A percentile compares a stretch with the other conserved stretches of the same genome.
Evolutionary conservation across 2,888 invertebrate species (phyloP).

Genomic region (Tricholauxania praeusta): DNA sequence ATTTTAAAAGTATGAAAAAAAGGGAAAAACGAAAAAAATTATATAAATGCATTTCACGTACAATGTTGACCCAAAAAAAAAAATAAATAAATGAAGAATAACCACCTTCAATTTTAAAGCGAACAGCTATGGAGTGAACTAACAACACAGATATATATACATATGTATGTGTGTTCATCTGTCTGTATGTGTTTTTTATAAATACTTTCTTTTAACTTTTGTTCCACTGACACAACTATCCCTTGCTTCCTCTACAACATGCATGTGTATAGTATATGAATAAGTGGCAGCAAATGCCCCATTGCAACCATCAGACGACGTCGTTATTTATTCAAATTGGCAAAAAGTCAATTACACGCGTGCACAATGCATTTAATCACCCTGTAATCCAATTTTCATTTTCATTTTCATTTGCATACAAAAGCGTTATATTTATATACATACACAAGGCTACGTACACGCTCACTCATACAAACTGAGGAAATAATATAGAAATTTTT

Average conservation of each 20-base stretch:
- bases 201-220: background rate
- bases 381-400: conserved; percentile 31
- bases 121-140: background rate
- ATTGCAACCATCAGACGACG: background rate
- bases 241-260: background rate
- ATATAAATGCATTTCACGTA: background rate
- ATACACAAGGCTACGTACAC: background rate
- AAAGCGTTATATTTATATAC: conserved; percentile 7
- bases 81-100: background rate
- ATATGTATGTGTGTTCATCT: background rate
- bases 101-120: background rate
- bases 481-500: background rate
- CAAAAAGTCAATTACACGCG: conserved; percentile 28
- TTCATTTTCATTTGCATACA: conserved; percentile 30
- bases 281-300: too few relatives aligned
- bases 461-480: background rate
- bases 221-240: background rate
- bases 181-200: background rate
- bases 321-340: conserved; percentile 28
- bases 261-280: background rate
- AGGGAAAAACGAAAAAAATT: background rate
- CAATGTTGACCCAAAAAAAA: conserved; percentile 10
- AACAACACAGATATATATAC: too few relatives aligned
- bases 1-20: too few relatives aligned
- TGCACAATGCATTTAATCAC: conserved; percentile 25